phyloP scores from a whole-genome alignment of 2,888 invertebrate genomes.

The Vandiemenella viatica region DNA sequence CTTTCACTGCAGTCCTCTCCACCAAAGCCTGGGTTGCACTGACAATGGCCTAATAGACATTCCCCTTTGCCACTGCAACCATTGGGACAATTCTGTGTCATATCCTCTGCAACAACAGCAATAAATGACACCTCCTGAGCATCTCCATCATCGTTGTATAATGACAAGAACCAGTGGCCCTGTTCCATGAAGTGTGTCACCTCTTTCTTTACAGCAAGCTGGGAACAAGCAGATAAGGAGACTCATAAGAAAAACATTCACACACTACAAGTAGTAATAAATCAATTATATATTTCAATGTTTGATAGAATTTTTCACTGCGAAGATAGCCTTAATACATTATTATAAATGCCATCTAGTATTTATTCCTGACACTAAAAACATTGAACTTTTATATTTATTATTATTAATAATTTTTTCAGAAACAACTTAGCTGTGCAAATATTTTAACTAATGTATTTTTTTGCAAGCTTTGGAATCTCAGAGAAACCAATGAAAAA shows the following conservation, averaged over 20 bases:
- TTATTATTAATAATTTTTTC: too few relatives aligned
- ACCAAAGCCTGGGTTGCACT: slow-evolving; percentile 91
- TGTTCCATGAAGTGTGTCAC: slow-evolving; percentile 90
- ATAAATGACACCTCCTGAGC: slow-evolving; percentile 74
- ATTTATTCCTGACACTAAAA: too few relatives aligned
- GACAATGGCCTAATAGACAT: slow-evolving; percentile 87
- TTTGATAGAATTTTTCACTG: too few relatives aligned
- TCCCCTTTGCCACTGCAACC: slow-evolving; percentile 95
- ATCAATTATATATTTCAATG: background rate
- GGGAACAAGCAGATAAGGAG: slow-evolving; percentile 23
- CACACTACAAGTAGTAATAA: background rate
- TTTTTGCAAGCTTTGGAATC: too few relatives aligned
- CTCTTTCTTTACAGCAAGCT: slow-evolving; percentile 79
- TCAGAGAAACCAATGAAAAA: too few relatives aligned
- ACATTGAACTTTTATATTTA: too few relatives aligned
- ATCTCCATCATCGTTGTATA: slow-evolving; percentile 91
- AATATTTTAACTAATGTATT: too few relatives aligned
- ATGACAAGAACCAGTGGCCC: slow-evolving; percentile 89
- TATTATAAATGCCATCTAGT: too few relatives aligned
- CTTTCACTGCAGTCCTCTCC: slow-evolving; percentile 95
- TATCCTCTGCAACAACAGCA: slow-evolving; percentile 72
- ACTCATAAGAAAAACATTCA: too few relatives aligned
- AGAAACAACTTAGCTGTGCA: too few relatives aligned
- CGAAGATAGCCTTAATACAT: background rate
- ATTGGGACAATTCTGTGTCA: slow-evolving; percentile 90